These are phyloP conservation scores for Ovibos moschatus DNA, from an alignment of 2,113 vertebrate species.

Conservation along the genomic window DNA sequence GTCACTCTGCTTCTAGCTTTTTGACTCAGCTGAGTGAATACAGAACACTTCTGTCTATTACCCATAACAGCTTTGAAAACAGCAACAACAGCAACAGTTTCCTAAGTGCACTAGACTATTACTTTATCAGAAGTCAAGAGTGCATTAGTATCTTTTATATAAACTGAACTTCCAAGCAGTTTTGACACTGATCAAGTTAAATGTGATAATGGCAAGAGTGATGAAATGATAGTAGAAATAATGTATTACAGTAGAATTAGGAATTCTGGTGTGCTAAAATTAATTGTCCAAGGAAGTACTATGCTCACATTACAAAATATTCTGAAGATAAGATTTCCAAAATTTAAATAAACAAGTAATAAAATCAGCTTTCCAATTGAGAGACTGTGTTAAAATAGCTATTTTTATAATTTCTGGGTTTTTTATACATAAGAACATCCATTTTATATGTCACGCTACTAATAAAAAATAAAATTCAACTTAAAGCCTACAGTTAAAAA, in stretches of 20 bases:
- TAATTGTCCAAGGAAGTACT: conserved; percentile 60
- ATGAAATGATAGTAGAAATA: conserved; percentile 74
- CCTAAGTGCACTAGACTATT: conserved; percentile 60
- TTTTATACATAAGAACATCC: background rate
- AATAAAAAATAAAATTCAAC: background rate
- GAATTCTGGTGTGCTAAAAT: conserved; percentile 66
- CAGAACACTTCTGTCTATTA: background rate
- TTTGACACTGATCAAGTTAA: conserved; percentile 79
- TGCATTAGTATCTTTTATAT: conserved; percentile 57
- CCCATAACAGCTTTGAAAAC: conserved; percentile 33
- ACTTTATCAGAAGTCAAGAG: conserved; percentile 68
- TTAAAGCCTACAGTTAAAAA: background rate
- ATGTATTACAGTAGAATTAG: conserved; percentile 66
- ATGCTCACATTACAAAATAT: conserved; percentile 39
- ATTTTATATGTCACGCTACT: background rate
- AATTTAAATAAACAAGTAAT: conserved; percentile 54
- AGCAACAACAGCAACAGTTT: background rate
- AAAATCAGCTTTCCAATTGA: conserved; percentile 44
- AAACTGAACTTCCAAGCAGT: conserved; percentile 62
- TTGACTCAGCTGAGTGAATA: background rate
- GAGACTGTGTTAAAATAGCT: background rate
- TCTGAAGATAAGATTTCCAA: conserved; percentile 34
- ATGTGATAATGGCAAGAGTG: conserved; percentile 70
- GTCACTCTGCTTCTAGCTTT: conserved; percentile 35
- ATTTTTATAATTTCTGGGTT: background rate